phyloP scores from a whole-genome alignment of 1,140 invertebrate genomes.

The Drosophila equinoxialis region DNA sequence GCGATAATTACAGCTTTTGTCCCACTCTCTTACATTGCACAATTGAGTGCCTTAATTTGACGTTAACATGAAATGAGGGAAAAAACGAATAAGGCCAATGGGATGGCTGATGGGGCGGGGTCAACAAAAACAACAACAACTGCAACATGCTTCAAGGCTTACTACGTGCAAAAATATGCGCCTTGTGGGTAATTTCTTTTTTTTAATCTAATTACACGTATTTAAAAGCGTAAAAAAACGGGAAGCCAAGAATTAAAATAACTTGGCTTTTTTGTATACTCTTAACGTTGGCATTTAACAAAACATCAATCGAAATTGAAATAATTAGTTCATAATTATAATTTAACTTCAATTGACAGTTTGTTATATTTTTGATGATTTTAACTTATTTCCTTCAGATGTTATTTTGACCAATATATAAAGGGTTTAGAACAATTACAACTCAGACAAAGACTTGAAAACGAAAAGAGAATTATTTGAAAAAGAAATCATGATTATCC shows the following conservation, averaged over 20 bases:
- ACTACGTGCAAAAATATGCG: conserved; percentile 35
- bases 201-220: conserved; percentile 73
- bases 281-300: not conserved
- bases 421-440: too few species aligned
- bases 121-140: not conserved
- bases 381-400: too few species aligned
- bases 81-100: not conserved
- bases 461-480: too few species aligned
- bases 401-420: too few species aligned
- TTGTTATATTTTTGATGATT: too few species aligned
- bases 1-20: conserved; percentile 61
- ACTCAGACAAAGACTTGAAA: too few species aligned
- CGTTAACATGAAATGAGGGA: conserved; percentile 61
- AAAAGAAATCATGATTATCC: too few species aligned
- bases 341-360: too few species aligned
- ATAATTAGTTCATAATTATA: too few species aligned
- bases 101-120: not conserved
- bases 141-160: conserved; percentile 44
- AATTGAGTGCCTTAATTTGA: conserved; percentile 62
- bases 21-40: conserved; percentile 42
- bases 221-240: conserved; percentile 69
- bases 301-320: too few species aligned
- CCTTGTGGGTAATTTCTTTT: conserved; percentile 41
- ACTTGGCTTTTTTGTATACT: not conserved
- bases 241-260: conserved; percentile 18